Base-by-base conservation (phyloP, 2,797 vertebrate species). In the Acipenser transmontanus region DNA sequence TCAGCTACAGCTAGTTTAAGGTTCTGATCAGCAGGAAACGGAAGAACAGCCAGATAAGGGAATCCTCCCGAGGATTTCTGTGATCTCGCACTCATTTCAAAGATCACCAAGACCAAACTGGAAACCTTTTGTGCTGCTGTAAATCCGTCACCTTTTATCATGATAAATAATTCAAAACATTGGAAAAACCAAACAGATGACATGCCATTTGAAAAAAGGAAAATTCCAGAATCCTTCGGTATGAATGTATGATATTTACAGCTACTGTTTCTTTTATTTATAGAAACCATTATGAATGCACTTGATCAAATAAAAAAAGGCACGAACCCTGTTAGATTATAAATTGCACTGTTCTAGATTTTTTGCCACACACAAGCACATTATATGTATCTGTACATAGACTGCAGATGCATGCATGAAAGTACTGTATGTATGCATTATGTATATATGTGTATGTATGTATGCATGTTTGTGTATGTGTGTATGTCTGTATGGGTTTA, bases 21-120 rank as follows among this genome's bases (percentile, higher is more conserved):
- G 71, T 76, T 71, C 65, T 65, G 68, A 74, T 77, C 74, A 65
- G 64, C 67, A 63, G 62, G 47, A 66, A 71, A 67, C 0, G n/a
- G 62, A 67, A 71, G 61, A 51, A 61, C 49, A 68, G 62, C 61
- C 56, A 61, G 75, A 78, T 74, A 78, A 77, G 72, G 47, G 17
- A 11, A 20, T 63, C 70, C 66, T 68, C 63, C 65, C 69, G 65
- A 68, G 47, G 68, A 74, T 70, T 67, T 69, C 68, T 73, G 68
- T 72, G 71, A 78, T 66, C 63, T 69, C 62, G 50, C 63, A 59
- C 61, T 73, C 62, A 49, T 65, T 65, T 66, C 74, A 68, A 64
- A 68, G 68, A 68, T 74, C 62, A 69, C 68, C 65, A 59, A 69
- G 62, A 47, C 68, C 49, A 20, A 69, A 56, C 47, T 63, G 4